Evolutionary conservation across 2,888 invertebrate genomes (phyloP).

Genomic region (Lycophotia porphyrea): DNA sequence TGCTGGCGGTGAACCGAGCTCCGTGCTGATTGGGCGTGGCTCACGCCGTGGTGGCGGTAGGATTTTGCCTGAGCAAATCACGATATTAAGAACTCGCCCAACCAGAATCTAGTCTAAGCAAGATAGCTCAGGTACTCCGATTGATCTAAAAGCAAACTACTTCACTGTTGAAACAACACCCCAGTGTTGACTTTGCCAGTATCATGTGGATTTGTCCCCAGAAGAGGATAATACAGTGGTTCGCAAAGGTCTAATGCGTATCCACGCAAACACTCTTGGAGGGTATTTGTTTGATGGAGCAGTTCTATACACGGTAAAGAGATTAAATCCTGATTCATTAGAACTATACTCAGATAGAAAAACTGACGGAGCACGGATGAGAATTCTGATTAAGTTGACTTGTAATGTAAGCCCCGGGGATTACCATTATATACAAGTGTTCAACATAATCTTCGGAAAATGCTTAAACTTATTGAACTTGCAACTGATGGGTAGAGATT

Average conservation of each 20-base stretch:
- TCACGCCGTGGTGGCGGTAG: constrained; percentile 89
- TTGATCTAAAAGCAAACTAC: constrained; percentile 92
- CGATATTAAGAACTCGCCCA: constrained; percentile 84
- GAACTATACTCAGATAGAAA: constrained; percentile 91
- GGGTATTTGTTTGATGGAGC: constrained; percentile 95
- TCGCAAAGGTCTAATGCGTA: constrained; percentile 91
- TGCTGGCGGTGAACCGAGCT: constrained; percentile 74
- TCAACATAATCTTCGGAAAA: constrained; percentile 94
- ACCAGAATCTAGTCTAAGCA: constrained; percentile 79
- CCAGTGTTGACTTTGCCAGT: constrained; percentile 94
- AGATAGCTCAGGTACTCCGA: constrained; percentile 81
- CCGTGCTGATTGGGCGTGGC: constrained; percentile 85
- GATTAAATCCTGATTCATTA: constrained; percentile 90
- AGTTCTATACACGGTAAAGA: constrained; percentile 91
- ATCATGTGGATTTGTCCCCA: constrained; percentile 93
- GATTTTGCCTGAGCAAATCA: constrained; percentile 81
- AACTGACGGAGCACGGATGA: constrained; percentile 88
- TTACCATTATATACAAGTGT: constrained; percentile 93
- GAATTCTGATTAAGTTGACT: constrained; percentile 91
- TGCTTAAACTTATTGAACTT: constrained; percentile 91
- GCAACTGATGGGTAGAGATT: constrained; percentile 93
- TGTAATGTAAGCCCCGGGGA: constrained; percentile 92
- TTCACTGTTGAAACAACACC: constrained; percentile 92
- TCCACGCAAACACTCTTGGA: constrained; percentile 89
- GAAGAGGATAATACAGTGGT: constrained; percentile 92